Base-by-base conservation (phyloP, 1,140 invertebrate species). In the Ceratina australensis region DNA sequence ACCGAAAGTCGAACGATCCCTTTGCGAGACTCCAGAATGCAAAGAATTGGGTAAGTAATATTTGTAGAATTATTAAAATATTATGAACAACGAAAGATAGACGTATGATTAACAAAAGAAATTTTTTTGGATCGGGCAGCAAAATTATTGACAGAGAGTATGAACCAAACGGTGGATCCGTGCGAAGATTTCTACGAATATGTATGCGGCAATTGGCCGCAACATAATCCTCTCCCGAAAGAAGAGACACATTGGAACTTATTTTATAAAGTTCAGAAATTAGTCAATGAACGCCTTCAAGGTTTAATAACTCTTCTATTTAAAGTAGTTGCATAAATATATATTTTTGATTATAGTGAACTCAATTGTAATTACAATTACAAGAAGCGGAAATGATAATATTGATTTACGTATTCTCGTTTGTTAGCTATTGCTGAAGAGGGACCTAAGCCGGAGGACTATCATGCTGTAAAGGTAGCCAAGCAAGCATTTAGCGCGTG, bases 161-260 rank as follows among this genome's bases (percentile, higher is more conserved):
- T 64, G 63, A 74, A 74, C 15, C 15, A 13, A 5, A 56, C 50
- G 2, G 52, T 3, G 16, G 61, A 56, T 74, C 63, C 72, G 2
- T 74, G 72, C 26, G 52, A 42, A 49, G 72, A 74, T 42, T 74
- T 74, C n/a, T 74, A 74, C 42, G 72, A 74, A 66, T 74, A 74
- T 66, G 61, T 28, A 65, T 74, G 72, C 52, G 63, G 72, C 28
- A 66, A 66, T 26, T 66, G 61, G 72, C 10, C 60, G 33, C 57
- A 24, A 15, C 24, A 16, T 0, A 4, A 57, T 66, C 28, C 28
- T 13, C 49, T 74, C 56, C 26, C 61, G 12, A 1, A 13, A 12
- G 61, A 13, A 3, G 16, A 26, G 20, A 28, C 15, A 16, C 22
- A 16, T 7, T 42, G 24, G 72, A 42, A 42, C 10, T 42, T 42